Percentiles rank a stretch among this genome's conserved stretches.
phyloP scores from a whole-genome alignment of 2,888 invertebrate species.

The Zaprionus lineosus region DNA sequence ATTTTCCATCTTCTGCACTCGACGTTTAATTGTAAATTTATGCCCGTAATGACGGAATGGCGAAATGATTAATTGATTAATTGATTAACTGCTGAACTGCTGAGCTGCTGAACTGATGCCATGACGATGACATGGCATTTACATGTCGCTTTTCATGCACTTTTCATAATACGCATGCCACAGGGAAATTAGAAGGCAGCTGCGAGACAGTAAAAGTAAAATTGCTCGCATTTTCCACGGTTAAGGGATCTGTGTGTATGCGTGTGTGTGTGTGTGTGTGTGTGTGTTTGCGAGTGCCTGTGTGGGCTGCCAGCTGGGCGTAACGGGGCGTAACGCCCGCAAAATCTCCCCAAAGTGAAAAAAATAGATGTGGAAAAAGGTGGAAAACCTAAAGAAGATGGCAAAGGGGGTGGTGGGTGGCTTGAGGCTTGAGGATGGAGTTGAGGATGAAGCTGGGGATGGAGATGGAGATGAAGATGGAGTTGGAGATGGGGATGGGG shows the following conservation, averaged over 20 bases:
- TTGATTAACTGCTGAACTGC: constrained; percentile 23
- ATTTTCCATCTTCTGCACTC: too few species aligned
- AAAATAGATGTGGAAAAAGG: background rate
- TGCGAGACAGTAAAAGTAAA: constrained; percentile 35
- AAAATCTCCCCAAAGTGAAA: background rate
- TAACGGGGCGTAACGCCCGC: constrained; percentile 18
- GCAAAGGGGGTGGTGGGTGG: too few species aligned
- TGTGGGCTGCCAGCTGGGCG: constrained; percentile 20
- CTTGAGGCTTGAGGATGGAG: too few species aligned
- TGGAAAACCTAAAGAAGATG: background rate
- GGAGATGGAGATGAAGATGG: too few species aligned
- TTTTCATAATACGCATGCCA: constrained; percentile 52
- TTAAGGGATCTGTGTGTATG: too few species aligned
- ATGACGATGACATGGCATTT: too few species aligned
- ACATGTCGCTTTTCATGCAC: constrained; percentile 37
- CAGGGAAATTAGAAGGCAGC: constrained; percentile 59
- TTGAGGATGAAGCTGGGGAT: too few species aligned
- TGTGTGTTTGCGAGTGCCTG: too few species aligned
- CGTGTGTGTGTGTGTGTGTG: too few species aligned
- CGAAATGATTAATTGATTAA: background rate
- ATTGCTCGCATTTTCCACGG: constrained; percentile 39
- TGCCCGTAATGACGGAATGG: background rate
- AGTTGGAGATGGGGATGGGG: too few species aligned
- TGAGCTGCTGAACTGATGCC: too few species aligned
- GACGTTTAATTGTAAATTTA: background rate